A percentile compares a stretch with the other conserved stretches of the same genome.
Evolutionary conservation across 1,140 invertebrate genomes (phyloP).

Genomic region (Coelopa frigida): DNA sequence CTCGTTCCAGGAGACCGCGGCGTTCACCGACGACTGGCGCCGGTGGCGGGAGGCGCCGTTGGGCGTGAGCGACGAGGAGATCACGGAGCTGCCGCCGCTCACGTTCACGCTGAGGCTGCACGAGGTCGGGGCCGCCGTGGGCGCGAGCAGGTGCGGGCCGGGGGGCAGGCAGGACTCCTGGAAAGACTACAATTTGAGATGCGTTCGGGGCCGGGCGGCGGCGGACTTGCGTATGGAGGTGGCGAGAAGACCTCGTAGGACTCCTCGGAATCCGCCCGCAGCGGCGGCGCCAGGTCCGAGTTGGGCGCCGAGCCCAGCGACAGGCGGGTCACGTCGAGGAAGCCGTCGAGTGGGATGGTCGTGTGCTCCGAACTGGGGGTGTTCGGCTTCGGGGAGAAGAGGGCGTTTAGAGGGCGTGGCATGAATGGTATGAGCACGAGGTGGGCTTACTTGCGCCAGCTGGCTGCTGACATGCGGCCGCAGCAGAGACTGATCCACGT

Average conservation of each 20-base stretch:
- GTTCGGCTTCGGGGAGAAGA: constrained; percentile 55
- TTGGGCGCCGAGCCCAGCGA: constrained; percentile 56
- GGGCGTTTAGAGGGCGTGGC: no score
- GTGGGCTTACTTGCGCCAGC: no score
- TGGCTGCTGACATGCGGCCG: no score
- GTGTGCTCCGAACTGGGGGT: constrained; percentile 78
- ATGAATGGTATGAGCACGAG: no score
- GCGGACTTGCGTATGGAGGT: constrained; percentile 1
- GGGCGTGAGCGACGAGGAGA: constrained; percentile 18
- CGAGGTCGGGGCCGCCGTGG: constrained; percentile 9
- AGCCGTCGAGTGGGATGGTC: constrained; percentile 76
- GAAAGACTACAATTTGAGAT: background rate
- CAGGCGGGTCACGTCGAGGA: constrained; percentile 59
- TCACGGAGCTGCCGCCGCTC: constrained; percentile 16
- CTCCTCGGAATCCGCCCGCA: constrained; percentile 46
- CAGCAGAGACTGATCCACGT: no score
- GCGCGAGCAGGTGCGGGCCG: constrained; percentile 7
- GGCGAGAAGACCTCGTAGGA: constrained; percentile 16
- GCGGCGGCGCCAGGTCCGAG: constrained; percentile 58
- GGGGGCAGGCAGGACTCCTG: constrained; percentile 4
- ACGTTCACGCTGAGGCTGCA: constrained; percentile 17
- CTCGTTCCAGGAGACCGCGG: constrained; percentile 43
- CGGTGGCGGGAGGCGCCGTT: constrained; percentile 30
- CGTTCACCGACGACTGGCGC: constrained; percentile 40
- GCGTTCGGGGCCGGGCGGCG: background rate